Evolutionary conservation across 2,113 vertebrate genomes (phyloP).

Genomic region (Ictalurus furcatus): DNA sequence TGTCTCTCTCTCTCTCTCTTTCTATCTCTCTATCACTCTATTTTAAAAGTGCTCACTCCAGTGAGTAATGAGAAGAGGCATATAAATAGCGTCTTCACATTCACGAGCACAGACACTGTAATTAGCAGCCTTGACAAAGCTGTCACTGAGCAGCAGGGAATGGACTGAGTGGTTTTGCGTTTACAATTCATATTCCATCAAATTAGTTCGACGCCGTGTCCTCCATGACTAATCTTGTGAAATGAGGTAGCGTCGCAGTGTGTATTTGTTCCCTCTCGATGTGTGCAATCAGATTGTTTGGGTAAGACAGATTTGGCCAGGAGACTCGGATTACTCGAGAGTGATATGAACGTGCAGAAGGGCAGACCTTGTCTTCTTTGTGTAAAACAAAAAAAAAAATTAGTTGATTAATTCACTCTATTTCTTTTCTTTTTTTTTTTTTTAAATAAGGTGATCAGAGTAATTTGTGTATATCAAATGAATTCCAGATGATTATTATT

Average conservation of each 20-base stretch:
- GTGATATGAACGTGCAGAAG: neutral
- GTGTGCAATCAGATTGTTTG: constrained; percentile 49
- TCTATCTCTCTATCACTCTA: constrained; percentile 13
- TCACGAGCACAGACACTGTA: constrained; percentile 61
- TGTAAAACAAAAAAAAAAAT: neutral
- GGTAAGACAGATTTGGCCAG: neutral
- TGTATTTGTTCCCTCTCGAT: constrained; percentile 32
- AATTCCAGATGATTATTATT: no score
- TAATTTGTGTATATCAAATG: no score
- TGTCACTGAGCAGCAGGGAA: constrained; percentile 43
- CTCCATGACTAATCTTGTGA: constrained; percentile 58
- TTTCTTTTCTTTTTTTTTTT: no score
- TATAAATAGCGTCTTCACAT: constrained; percentile 51
- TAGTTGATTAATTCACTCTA: no score
- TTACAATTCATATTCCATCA: constrained; percentile 59
- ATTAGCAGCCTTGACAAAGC: constrained; percentile 60
- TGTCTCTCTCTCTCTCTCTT: neutral
- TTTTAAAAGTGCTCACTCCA: constrained; percentile 26
- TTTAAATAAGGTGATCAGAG: no score
- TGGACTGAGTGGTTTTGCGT: constrained; percentile 44
- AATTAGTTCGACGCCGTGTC: constrained; percentile 57
- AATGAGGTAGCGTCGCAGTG: constrained; percentile 31
- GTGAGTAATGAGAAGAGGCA: constrained; percentile 37
- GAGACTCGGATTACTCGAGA: constrained; percentile 11
- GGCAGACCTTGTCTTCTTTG: neutral